phyloP scores from a whole-genome alignment of 2,888 invertebrate species.

The Griposia aprilina region DNA sequence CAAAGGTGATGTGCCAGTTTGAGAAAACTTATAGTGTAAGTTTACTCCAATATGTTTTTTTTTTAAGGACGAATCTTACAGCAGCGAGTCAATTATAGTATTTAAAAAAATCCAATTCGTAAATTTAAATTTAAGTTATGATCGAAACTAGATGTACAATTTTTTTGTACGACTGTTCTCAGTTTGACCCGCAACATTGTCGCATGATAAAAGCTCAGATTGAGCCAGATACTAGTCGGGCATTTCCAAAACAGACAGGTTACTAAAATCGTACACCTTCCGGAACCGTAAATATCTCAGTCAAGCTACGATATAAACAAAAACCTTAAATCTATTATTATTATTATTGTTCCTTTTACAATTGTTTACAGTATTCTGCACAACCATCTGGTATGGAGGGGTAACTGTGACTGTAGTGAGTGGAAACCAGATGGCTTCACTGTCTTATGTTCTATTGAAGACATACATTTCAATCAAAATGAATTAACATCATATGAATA shows the following conservation, averaged over 20 bases:
- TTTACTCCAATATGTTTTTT: background rate
- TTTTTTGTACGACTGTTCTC: background rate
- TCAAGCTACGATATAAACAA: background rate
- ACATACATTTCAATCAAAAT: constrained; percentile 3
- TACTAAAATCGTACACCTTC: background rate
- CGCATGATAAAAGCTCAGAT: constrained; percentile 23
- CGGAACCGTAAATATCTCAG: background rate
- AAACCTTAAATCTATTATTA: background rate
- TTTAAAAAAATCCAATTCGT: background rate
- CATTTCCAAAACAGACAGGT: constrained; percentile 15
- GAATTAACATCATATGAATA: background rate
- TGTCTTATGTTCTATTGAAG: background rate
- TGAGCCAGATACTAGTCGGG: constrained; percentile 5
- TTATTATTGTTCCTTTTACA: background rate
- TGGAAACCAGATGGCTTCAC: constrained; percentile 30
- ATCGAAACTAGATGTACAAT: background rate
- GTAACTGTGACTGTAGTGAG: background rate
- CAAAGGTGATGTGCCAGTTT: background rate
- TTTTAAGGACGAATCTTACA: background rate
- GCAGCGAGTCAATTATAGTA: background rate
- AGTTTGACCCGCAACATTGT: no score
- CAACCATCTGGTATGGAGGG: constrained; percentile 10
- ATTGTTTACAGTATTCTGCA: constrained; percentile 1
- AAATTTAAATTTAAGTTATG: background rate
- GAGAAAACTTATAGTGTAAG: background rate